A percentile compares a stretch with the other conserved stretches of the same genome.
phyloP scores from a whole-genome alignment of 2,888 invertebrate genomes.

The Diadromus collaris region DNA sequence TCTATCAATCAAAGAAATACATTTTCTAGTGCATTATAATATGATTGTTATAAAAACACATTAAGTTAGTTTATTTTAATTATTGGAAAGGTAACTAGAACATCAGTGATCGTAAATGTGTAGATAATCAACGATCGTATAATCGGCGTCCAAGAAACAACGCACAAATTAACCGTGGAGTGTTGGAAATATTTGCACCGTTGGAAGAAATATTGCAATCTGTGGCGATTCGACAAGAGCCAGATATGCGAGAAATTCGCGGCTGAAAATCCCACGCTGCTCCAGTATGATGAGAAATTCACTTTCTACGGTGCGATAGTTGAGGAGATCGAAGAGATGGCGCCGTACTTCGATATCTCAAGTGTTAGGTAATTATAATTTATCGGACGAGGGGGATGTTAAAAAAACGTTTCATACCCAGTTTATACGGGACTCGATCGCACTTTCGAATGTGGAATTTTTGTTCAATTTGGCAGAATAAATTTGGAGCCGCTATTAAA shows the following conservation, averaged over 20 bases:
- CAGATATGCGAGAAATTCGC: slow-evolving; percentile 90
- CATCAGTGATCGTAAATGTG: slow-evolving; percentile 2
- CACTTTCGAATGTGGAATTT: slow-evolving; percentile 6
- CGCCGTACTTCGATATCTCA: slow-evolving; percentile 84
- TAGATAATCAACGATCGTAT: slow-evolving; percentile 86
- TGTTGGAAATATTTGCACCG: slow-evolving; percentile 85
- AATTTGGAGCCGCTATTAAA: slow-evolving; percentile 87
- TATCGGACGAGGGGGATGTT: neutral
- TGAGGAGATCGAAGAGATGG: slow-evolving; percentile 84
- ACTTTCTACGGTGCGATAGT: slow-evolving; percentile 91
- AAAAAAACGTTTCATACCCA: neutral
- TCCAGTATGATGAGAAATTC: slow-evolving; percentile 91
- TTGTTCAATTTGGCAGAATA: slow-evolving; percentile 80
- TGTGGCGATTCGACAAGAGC: slow-evolving; percentile 90
- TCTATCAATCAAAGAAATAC: too few relatives aligned
- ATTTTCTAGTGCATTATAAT: neutral
- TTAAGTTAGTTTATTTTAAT: neutral
- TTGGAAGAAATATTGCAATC: slow-evolving; percentile 88
- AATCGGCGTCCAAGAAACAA: slow-evolving; percentile 85
- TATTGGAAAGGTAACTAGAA: neutral
- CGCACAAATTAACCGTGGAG: slow-evolving; percentile 85
- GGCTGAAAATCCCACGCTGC: slow-evolving; percentile 83
- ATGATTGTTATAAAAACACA: neutral
- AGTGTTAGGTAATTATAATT: slow-evolving; percentile 81
- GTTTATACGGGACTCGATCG: slow-evolving; percentile 1